Evolutionary conservation across 2,797 vertebrate genomes (phyloP), one percentile per base, ranked within the genome.

Genomic region (Phalloptychus januarius): DNA sequence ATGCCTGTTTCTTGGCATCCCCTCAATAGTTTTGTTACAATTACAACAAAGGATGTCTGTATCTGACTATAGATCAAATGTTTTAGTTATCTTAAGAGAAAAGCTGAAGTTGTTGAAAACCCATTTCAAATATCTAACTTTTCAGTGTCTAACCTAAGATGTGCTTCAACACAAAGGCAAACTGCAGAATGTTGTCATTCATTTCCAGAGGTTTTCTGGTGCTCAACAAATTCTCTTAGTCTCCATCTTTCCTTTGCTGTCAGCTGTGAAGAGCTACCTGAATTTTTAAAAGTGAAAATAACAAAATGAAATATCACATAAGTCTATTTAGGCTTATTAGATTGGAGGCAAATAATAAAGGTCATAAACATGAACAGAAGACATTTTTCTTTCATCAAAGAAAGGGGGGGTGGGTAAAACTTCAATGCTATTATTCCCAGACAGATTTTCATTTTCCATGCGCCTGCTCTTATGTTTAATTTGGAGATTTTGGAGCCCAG

Each of bases 31-130:
- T 93, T 91, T 92, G 86, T 93, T 94, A 94, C 94, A 92, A 85
- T 88, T 94, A 89, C 92, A 95, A 94, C 94, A 31, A 90, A 90
- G 89, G 87, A 96, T 93, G 89, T 89, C 94, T 94, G 94, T 95
- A 95, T 92, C 91, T 88, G 81, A 86, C 94, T 95, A 95, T 95
- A 95, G 92, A 93, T 95, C 90, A 92, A 94, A 96, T 69, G 38
- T 8, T 67, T 67, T 40, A 40, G 65, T 40, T 67, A 36, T 28
- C 28, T 67, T 65, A 42, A 23, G 33, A 67, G 48, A 40, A 67
- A 65, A 38, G 33, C 33, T 65, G 65, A 25, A 42, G 45, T 16
- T n/a, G 25, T 13, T 70, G 67, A 70, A 28, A 70, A 45, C 25
- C 12, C 85, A 90, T 92, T 79, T 90, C 83, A 92, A 92, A 82